Conservation (phyloP, 2,888 invertebrate species). For the Tuta absoluta region DNA sequence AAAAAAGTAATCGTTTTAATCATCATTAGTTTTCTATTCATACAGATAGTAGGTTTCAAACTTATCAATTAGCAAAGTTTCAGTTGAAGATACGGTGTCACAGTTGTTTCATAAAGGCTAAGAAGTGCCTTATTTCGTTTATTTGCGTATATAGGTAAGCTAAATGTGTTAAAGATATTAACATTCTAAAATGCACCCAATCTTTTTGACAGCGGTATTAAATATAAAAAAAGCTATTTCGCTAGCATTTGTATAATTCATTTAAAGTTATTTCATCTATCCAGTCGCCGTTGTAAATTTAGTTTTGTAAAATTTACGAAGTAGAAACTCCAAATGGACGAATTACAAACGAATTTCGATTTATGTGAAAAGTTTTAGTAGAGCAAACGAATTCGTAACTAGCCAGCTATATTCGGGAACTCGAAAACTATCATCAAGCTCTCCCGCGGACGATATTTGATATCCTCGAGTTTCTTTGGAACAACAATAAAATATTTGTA, state of each 20-base stretch:
- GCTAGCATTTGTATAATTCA: not conserved
- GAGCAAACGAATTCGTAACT: conserved; percentile 8
- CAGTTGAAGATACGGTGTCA: too few species aligned
- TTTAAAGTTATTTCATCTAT: not conserved
- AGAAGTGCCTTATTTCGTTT: too few species aligned
- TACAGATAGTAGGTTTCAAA: too few species aligned
- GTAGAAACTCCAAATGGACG: conserved; percentile 29
- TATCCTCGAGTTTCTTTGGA: conserved; percentile 12
- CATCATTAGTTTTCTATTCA: too few species aligned
- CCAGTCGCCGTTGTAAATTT: not conserved
- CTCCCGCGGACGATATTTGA: conserved; percentile 5
- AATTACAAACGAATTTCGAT: conserved; percentile 37
- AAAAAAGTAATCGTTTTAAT: too few species aligned
- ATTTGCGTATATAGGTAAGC: too few species aligned
- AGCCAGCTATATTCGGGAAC: conserved; percentile 14
- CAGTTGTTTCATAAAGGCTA: too few species aligned
- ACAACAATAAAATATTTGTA: conserved; percentile 11
- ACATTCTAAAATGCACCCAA: too few species aligned
- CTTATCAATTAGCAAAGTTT: too few species aligned
- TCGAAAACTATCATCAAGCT: conserved; percentile 15
- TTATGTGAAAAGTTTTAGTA: conserved; percentile 40
- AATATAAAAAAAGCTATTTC: too few species aligned
- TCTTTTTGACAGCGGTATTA: too few species aligned
- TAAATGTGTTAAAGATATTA: too few species aligned
- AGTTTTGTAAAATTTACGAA: not conserved